These are phyloP conservation scores for Glomeris marginata DNA, from an alignment of 2,888 invertebrate genomes.

Conservation along the genomic window DNA sequence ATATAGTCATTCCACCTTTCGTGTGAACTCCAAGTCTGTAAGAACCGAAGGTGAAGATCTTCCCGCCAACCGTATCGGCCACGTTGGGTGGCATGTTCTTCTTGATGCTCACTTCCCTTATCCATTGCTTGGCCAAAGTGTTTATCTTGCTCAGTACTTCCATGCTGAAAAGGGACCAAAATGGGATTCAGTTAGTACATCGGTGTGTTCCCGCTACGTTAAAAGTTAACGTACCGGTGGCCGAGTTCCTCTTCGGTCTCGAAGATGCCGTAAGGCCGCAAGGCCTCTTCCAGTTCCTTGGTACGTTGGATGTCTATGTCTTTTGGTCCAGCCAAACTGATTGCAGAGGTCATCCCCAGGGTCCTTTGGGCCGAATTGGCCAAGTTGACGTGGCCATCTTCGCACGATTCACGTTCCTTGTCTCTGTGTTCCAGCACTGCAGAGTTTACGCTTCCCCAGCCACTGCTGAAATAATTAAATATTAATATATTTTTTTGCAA, in stretches of 20 bases:
- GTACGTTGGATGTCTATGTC: conserved; percentile 59
- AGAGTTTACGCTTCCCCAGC: no score
- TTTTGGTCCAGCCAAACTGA: conserved; percentile 72
- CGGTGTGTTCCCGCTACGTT: no score
- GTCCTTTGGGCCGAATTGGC: conserved; percentile 13
- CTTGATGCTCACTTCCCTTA: conserved; percentile 67
- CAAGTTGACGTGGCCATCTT: no score
- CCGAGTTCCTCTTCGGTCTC: conserved; percentile 80
- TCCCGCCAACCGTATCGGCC: conserved; percentile 80
- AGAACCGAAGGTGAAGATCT: conserved; percentile 99
- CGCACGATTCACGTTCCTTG: no score
- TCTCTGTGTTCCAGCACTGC: no score
- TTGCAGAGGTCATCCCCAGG: conserved; percentile 82
- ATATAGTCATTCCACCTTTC: conserved; percentile 43
- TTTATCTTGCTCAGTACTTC: conserved; percentile 59
- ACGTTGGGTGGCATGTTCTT: conserved; percentile 85
- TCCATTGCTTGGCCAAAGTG: conserved; percentile 84
- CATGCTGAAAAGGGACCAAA: conserved; percentile 32
- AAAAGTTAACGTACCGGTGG: conserved; percentile 42
- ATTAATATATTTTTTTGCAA: no score
- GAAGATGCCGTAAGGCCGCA: conserved; percentile 73
- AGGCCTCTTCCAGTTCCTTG: conserved; percentile 55
- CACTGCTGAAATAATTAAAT: no score
- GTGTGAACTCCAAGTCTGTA: conserved; percentile 83
- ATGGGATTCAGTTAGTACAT: no score